A percentile compares a stretch with the other conserved stretches of the same genome.
These are phyloP conservation scores for Channallabes apus DNA, from an alignment of 2,797 vertebrate genomes.

Conservation along the genomic window DNA sequence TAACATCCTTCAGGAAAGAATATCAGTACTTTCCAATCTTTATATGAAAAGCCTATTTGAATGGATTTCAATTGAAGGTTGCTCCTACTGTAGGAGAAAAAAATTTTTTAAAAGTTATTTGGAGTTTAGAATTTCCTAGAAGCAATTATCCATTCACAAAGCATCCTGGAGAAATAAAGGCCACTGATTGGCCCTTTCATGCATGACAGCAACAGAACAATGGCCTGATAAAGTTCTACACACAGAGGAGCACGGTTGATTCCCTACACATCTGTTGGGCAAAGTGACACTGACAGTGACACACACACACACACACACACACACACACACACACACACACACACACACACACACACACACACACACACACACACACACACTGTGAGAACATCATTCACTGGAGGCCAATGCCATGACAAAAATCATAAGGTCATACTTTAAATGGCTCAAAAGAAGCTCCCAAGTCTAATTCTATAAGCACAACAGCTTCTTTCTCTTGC, in stretches of 20 bases:
- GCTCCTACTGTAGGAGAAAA: slow-evolving; percentile 33
- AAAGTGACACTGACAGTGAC: slow-evolving; percentile 27
- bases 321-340: neutral
- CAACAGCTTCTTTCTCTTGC: slow-evolving; percentile 9
- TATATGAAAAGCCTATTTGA: slow-evolving; percentile 18
- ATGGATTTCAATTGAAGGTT: neutral
- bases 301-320: neutral
- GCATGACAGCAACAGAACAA: slow-evolving; percentile 48
- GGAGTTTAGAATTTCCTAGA: slow-evolving; percentile 43
- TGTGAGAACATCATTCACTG: slow-evolving; percentile 11
- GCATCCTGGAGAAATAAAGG: slow-evolving; percentile 45
- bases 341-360: neutral
- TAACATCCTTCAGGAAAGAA: slow-evolving; percentile 21
- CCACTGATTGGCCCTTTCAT: slow-evolving; percentile 43
- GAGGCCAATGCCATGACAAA: slow-evolving; percentile 31
- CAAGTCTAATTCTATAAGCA: slow-evolving; percentile 42
- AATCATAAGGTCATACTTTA: slow-evolving; percentile 33
- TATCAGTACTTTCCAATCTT: neutral
- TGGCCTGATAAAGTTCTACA: slow-evolving; percentile 36
- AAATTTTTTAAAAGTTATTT: slow-evolving; percentile 22
- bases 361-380: slow-evolving; percentile 13
- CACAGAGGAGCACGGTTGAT: slow-evolving; percentile 35
- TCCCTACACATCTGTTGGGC: slow-evolving; percentile 38
- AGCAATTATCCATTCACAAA: slow-evolving; percentile 51
- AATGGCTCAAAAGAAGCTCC: slow-evolving; percentile 44